phyloP scores from a whole-genome alignment of 1,140 invertebrate genomes.

The Amphibalanus amphitrite region DNA sequence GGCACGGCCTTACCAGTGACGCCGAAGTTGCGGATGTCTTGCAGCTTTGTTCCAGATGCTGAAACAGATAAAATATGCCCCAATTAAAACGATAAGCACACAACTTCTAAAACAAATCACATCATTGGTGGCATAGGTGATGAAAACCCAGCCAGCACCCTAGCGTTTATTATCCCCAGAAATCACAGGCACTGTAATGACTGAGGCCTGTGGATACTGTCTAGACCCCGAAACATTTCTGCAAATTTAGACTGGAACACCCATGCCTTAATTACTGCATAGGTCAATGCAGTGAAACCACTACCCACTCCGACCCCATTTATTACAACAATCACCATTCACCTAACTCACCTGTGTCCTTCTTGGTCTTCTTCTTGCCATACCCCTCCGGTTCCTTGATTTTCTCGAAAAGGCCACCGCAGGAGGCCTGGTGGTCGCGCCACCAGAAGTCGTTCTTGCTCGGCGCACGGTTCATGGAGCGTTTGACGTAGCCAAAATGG shows the following conservation, averaged over 20 bases:
- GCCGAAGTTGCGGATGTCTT: not conserved
- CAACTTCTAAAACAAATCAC: no score
- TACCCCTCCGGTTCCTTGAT: slow-evolving; percentile 45
- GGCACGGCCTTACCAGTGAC: not conserved
- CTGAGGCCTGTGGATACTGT: no score
- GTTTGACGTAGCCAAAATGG: slow-evolving; percentile 66
- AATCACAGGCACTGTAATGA: no score
- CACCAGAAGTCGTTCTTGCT: slow-evolving; percentile 81
- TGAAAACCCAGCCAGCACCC: no score
- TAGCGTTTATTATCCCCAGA: no score
- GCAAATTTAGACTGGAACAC: not conserved
- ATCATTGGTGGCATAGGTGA: no score
- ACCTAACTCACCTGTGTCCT: not conserved
- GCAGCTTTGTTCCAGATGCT: not conserved
- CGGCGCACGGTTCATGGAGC: slow-evolving; percentile 64
- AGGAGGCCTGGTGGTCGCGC: slow-evolving; percentile 51
- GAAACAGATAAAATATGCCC: not conserved
- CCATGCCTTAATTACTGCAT: not conserved
- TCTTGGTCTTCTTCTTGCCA: slow-evolving; percentile 28
- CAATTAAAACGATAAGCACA: not conserved
- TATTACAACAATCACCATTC: not conserved
- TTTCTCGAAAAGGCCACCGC: slow-evolving; percentile 75
- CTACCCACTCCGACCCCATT: not conserved
- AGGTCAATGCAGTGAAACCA: not conserved
- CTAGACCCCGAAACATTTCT: no score